Conservation (phyloP, 2,888 invertebrate genomes). For the Portevinia maculata region DNA sequence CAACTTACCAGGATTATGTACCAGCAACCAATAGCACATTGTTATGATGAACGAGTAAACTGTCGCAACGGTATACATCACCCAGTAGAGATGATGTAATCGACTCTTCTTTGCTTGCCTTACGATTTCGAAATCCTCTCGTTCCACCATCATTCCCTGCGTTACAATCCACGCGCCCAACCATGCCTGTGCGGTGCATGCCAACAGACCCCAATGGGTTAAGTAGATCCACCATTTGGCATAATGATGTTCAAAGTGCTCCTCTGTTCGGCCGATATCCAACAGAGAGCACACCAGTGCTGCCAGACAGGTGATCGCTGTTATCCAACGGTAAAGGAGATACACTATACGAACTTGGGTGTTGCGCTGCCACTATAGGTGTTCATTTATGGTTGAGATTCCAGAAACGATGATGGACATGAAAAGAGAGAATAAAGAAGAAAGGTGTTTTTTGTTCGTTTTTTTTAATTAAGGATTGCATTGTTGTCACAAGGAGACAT, state of each 20-base stretch:
- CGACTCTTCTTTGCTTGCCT: slow-evolving; percentile 82
- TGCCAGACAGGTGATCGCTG: slow-evolving; percentile 83
- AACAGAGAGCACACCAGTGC: slow-evolving; percentile 82
- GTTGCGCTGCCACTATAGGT: slow-evolving; percentile 82
- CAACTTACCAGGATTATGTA: slow-evolving; percentile 87
- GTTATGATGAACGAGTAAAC: slow-evolving; percentile 83
- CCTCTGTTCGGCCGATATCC: slow-evolving; percentile 82
- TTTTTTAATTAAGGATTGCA: slow-evolving; percentile 50
- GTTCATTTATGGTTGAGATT: slow-evolving; percentile 34
- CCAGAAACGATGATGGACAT: slow-evolving; percentile 19
- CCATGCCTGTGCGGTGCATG: slow-evolving; percentile 82
- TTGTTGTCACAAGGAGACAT: neutral
- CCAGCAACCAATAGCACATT: slow-evolving; percentile 84
- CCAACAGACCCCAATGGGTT: slow-evolving; percentile 82
- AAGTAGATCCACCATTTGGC: slow-evolving; percentile 83
- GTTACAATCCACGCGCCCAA: slow-evolving; percentile 83
- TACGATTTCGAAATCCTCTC: slow-evolving; percentile 83
- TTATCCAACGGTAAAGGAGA: slow-evolving; percentile 83
- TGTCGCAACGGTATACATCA: slow-evolving; percentile 82
- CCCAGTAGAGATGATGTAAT: slow-evolving; percentile 82
- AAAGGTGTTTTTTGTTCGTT: slow-evolving; percentile 29
- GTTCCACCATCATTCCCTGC: slow-evolving; percentile 83
- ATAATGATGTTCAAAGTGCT: slow-evolving; percentile 82
- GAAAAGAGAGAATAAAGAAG: slow-evolving; percentile 30
- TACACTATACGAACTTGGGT: slow-evolving; percentile 83